Base-by-base conservation (phyloP, 2,888 invertebrate species). In the Leucophenga montana region DNA sequence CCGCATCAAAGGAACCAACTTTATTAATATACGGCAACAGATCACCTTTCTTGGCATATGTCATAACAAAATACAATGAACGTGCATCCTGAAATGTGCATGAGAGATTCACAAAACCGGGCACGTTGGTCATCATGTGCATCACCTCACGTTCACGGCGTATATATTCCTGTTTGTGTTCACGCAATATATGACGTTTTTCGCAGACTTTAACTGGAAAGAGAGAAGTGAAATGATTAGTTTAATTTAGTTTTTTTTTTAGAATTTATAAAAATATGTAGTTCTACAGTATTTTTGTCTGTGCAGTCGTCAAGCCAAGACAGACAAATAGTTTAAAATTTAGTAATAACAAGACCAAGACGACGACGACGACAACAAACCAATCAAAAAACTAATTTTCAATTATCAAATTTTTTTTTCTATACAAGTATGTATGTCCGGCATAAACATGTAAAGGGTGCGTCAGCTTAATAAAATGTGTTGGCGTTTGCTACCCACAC, bases 81-180 rank as follows among this genome's bases (percentile, higher is more conserved):
- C 95, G 94, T 39, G 92, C 88, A 87, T 99, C 98, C 91, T 99
- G 99, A 90, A 99, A 99, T 71, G 99, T 97, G 90, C 96, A 97
- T 88, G 94, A 97, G 71, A 99, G 91, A 87, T 95, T 94, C 67
- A 98, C 97, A 88, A 99, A 97, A 88, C 96, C 98, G 73, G 96
- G 95, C 72, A 93, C 92, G 79, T 93, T 92, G 74, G 93, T 95
- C 81, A 98, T 90, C 89, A 94, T 93, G 88, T 96, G 95, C 87
- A 99, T 90, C 31, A 97, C 96, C 86, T 98, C 97, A 88, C 97
- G 97, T 89, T 99, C 99, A 57, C 98, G 91, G 87, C 94, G 94
- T 71, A 99, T 95, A 89, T 97, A 97, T 86, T 96, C 95, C 82
- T 94, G 93, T 90, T 99, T 99, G 88, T 95, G 95, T 89, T 99